Evolutionary conservation across 1,140 invertebrate genomes (phyloP).

Genomic region (Sitophilus oryzae): DNA sequence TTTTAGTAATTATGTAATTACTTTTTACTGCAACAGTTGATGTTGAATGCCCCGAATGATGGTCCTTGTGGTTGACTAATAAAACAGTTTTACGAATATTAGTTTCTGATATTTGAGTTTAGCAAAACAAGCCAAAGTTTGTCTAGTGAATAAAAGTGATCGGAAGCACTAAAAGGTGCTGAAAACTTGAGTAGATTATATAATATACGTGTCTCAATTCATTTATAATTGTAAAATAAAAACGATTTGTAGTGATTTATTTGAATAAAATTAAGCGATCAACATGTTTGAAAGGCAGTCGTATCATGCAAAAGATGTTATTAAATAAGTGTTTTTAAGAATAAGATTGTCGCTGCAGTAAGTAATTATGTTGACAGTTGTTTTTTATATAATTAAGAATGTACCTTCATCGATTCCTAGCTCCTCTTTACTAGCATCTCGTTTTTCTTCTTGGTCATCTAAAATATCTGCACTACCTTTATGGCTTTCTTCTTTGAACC

Average conservation of each 20-base stretch:
- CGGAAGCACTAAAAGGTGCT: conserved; percentile 4
- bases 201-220: neutral
- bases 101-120: neutral
- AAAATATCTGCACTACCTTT: conserved; percentile 78
- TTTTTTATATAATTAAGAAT: neutral
- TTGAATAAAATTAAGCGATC: neutral
- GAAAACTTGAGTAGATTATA: neutral
- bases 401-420: conserved; percentile 65
- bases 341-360: too few species aligned
- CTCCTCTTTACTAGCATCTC: conserved; percentile 86
- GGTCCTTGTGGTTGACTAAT: conserved; percentile 10
- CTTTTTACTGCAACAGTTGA: conserved; percentile 11
- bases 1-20: neutral
- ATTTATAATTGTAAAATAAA: neutral
- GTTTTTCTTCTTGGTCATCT: conserved; percentile 80
- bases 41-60: conserved; percentile 11
- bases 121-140: neutral
- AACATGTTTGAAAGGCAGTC: conserved; percentile 1
- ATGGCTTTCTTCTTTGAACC: conserved; percentile 82
- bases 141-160: neutral
- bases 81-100: conserved; percentile 8
- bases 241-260: neutral
- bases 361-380: neutral
- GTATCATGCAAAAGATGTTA: neutral
- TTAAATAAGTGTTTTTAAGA: too few species aligned